Percentiles rank a stretch among this genome's conserved stretches.
Conservation (phyloP, 2,113 vertebrate species). For the Nycticebus coucang region DNA sequence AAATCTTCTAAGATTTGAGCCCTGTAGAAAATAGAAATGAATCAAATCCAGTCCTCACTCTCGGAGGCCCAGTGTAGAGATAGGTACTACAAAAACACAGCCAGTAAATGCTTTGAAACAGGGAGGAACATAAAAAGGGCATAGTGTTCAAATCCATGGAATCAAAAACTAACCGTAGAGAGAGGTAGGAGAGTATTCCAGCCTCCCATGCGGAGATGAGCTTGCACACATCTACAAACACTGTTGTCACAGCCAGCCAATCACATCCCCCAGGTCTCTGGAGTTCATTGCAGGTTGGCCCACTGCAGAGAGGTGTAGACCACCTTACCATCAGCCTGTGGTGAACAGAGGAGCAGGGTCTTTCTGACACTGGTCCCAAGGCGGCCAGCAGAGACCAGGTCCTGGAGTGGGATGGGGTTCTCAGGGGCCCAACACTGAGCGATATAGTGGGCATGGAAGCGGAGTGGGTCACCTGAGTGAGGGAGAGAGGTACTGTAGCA, state of each 20-base stretch:
- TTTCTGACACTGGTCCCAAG: slow-evolving; percentile 92
- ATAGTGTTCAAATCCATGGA: neutral
- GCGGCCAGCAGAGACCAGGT: slow-evolving; percentile 88
- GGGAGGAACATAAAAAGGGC: neutral
- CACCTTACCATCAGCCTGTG: slow-evolving; percentile 75
- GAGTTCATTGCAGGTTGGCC: slow-evolving; percentile 87
- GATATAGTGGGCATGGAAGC: slow-evolving; percentile 94
- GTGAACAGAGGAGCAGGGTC: slow-evolving; percentile 90
- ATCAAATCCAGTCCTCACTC: neutral
- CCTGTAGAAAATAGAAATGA: slow-evolving; percentile 35
- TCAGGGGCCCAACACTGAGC: slow-evolving; percentile 87
- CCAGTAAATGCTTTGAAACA: neutral
- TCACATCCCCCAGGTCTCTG: neutral
- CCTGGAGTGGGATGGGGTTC: slow-evolving; percentile 80
- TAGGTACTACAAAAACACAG: neutral
- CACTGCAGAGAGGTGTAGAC: slow-evolving; percentile 91
- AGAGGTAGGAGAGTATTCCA: neutral
- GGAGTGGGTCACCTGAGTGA: slow-evolving; percentile 89
- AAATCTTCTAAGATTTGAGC: neutral
- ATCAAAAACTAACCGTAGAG: neutral
- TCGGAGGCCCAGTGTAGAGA: slow-evolving; percentile 37
- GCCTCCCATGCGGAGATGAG: neutral
- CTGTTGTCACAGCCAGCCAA: neutral
- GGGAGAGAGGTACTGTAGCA: neutral
- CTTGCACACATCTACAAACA: neutral